Conservation (phyloP, 2,888 invertebrate species). For the Drosophila vallismaia region DNA sequence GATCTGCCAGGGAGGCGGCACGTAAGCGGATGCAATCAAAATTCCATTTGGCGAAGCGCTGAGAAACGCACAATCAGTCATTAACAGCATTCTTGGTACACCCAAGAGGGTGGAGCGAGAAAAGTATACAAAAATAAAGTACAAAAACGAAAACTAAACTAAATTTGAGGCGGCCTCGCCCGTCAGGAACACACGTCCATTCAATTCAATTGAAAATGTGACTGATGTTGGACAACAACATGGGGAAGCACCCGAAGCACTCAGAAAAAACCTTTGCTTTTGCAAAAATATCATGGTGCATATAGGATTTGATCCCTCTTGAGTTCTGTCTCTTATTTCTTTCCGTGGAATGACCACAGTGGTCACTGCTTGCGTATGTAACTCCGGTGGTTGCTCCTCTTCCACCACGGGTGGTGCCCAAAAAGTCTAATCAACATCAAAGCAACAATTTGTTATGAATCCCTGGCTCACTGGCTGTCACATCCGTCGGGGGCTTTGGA, state of each 20-base stretch:
- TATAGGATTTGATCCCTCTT: no score
- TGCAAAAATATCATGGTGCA: neutral
- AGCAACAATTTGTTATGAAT: slow-evolving; percentile 71
- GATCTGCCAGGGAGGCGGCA: slow-evolving; percentile 51
- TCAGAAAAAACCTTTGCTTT: neutral
- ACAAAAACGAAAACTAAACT: slow-evolving; percentile 40
- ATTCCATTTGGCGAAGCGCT: slow-evolving; percentile 70
- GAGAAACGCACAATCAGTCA: slow-evolving; percentile 76
- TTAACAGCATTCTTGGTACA: slow-evolving; percentile 54
- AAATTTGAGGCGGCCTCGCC: slow-evolving; percentile 34
- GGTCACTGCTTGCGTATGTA: slow-evolving; percentile 36
- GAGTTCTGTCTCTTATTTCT: neutral
- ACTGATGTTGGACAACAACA: slow-evolving; percentile 33
- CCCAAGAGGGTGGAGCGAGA: slow-evolving; percentile 2
- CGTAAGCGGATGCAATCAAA: slow-evolving; percentile 80
- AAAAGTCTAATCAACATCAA: slow-evolving; percentile 64
- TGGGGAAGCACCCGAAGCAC: slow-evolving; percentile 34
- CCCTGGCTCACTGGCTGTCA: slow-evolving; percentile 54
- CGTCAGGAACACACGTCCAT: slow-evolving; percentile 40
- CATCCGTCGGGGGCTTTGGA: slow-evolving; percentile 35
- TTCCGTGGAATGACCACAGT: slow-evolving; percentile 8
- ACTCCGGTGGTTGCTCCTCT: slow-evolving; percentile 31
- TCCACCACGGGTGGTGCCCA: slow-evolving; percentile 1
- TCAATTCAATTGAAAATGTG: slow-evolving; percentile 66
- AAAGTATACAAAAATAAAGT: slow-evolving; percentile 10